These are phyloP conservation scores for Pontoporia blainvillei DNA, from an alignment of 2,113 vertebrate genomes.

Conservation along the genomic window DNA sequence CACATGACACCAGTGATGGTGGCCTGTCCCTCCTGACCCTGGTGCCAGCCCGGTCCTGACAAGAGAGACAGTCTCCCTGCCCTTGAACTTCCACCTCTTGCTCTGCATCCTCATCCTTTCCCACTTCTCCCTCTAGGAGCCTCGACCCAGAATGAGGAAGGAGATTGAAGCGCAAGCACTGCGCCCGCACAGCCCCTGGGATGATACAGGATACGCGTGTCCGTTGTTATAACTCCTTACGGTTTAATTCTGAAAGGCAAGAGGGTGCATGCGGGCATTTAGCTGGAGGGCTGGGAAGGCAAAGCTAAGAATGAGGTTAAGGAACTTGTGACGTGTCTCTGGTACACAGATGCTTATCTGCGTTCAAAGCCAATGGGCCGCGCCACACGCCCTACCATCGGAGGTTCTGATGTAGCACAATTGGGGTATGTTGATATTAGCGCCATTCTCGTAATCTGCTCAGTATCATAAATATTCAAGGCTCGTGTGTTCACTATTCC, in stretches of 20 bases:
- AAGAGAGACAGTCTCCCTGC: too few species aligned
- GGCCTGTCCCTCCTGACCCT: too few species aligned
- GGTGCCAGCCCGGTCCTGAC: background rate
- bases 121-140: accelerated
- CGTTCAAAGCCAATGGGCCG: accelerated
- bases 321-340: background rate
- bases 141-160: too few species aligned
- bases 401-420: accelerated
- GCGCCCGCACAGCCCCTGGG: background rate
- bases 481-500: accelerated
- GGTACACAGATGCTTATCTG: background rate
- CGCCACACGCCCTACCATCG: accelerated
- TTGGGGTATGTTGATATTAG: background rate
- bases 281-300: background rate
- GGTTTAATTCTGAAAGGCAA: too few species aligned
- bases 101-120: background rate
- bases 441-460: background rate
- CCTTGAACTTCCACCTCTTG: background rate
- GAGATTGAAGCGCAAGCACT: background rate
- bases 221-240: accelerated
- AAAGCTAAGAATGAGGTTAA: background rate
- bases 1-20: accelerated
- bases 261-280: background rate
- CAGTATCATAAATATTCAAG: accelerated
- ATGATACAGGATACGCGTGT: accelerated